Evolutionary conservation across 2,113 vertebrate genomes (phyloP).

Genomic region (Podarcis muralis): DNA sequence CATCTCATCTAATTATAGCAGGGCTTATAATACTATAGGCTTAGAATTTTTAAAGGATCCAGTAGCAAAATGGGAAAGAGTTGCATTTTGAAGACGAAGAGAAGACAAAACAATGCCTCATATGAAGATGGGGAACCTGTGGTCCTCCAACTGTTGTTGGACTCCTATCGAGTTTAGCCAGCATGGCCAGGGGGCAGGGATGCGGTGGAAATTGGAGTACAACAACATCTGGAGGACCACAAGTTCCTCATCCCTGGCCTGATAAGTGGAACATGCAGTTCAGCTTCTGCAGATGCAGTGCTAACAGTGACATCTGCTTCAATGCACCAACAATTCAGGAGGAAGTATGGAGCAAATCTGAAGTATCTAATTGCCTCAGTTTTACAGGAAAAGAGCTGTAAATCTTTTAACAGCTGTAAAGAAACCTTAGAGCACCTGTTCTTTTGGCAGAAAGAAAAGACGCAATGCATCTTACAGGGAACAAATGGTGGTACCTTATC

Average conservation of each 20-base stretch:
- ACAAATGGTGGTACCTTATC: conserved; percentile 1
- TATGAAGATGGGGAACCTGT: too few relatives aligned
- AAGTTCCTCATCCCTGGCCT: neutral
- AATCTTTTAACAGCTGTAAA: conserved; percentile 2
- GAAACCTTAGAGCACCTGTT: conserved; percentile 24
- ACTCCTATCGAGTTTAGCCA: too few relatives aligned
- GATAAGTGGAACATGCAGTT: neutral
- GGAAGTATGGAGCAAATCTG: neutral
- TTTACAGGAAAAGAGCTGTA: conserved; percentile 20
- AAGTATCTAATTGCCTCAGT: neutral
- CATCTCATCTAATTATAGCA: neutral
- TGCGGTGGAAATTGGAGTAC: too few relatives aligned
- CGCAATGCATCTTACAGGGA: neutral
- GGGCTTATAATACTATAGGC: neutral
- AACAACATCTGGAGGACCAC: too few relatives aligned
- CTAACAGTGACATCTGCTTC: neutral
- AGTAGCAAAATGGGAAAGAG: neutral
- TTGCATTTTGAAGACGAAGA: neutral
- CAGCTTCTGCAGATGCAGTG: neutral
- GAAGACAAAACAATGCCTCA: neutral
- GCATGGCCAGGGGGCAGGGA: too few relatives aligned
- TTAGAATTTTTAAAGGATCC: neutral
- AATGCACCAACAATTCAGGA: neutral
- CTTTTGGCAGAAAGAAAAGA: neutral
- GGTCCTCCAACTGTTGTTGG: too few relatives aligned